Conservation (phyloP, 2,888 invertebrate genomes). For the Pinctada fucata region DNA sequence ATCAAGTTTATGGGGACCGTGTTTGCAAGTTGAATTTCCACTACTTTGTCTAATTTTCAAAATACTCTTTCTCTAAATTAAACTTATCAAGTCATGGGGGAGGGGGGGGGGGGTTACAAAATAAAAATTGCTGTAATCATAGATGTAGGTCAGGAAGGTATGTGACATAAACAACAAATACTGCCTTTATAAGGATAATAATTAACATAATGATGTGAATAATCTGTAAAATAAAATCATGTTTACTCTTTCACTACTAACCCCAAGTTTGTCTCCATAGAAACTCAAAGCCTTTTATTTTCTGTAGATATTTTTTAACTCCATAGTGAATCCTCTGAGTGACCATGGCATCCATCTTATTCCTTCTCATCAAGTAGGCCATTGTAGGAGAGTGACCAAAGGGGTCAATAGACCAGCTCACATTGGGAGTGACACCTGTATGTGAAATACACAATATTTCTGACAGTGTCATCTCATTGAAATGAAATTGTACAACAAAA, state of each 20-base stretch:
- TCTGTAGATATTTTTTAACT: constrained; percentile 93
- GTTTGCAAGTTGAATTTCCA: too few species aligned
- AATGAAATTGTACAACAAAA: too few species aligned
- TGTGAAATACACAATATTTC: constrained; percentile 2
- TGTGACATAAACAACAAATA: too few species aligned
- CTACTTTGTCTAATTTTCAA: too few species aligned
- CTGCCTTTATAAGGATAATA: too few species aligned
- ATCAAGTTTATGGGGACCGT: too few species aligned
- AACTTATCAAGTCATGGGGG: not conserved
- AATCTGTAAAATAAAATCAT: too few species aligned
- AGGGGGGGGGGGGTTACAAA: not conserved
- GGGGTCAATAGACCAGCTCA: constrained; percentile 94
- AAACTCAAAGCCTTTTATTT: constrained; percentile 90
- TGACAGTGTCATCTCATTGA: too few species aligned
- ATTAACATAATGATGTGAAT: too few species aligned
- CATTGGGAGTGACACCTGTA: constrained; percentile 63
- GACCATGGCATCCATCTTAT: constrained; percentile 90
- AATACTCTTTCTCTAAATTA: too few species aligned
- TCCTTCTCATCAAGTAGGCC: constrained; percentile 89
- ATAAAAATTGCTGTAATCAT: not conserved
- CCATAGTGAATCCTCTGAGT: constrained; percentile 91
- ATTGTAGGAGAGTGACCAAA: constrained; percentile 97
- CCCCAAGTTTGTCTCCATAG: constrained; percentile 94
- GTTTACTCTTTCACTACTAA: constrained; percentile 64
- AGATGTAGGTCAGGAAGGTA: too few species aligned